Conservation (phyloP, 2,888 invertebrate species). For the Salpingus planirostris region DNA sequence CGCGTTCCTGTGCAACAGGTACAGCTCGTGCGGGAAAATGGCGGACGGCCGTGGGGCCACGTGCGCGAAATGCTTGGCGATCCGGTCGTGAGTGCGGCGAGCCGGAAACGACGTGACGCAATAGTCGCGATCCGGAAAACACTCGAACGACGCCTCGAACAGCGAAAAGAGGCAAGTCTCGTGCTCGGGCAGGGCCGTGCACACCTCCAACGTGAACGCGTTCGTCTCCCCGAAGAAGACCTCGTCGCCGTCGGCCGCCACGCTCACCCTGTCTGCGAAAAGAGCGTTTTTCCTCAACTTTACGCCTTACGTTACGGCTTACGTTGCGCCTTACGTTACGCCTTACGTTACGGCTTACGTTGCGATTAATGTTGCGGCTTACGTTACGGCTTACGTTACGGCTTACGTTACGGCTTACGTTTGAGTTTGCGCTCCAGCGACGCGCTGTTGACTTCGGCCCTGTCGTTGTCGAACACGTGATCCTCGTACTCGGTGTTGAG, state of each 20-base stretch:
- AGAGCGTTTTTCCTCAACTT: too few species aligned
- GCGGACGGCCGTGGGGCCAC: constrained; percentile 26
- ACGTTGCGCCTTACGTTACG: too few species aligned
- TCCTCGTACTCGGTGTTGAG: constrained; percentile 17
- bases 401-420: too few species aligned
- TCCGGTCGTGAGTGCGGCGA: constrained; percentile 5
- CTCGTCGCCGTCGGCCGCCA: neutral
- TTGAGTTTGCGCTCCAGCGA: too few species aligned
- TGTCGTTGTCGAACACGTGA: constrained; percentile 11
- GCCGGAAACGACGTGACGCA: constrained; percentile 50
- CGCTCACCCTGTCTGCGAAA: too few species aligned
- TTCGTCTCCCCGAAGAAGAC: constrained; percentile 43
- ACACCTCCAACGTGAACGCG: constrained; percentile 55
- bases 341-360: too few species aligned
- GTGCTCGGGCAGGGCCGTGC: constrained; percentile 47
- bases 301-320: too few species aligned
- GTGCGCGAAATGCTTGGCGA: constrained; percentile 14
- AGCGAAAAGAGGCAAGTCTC: constrained; percentile 50
- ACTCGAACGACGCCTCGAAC: constrained; percentile 56
- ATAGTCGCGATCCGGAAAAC: constrained; percentile 57
- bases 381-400: too few species aligned
- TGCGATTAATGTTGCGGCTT: too few species aligned
- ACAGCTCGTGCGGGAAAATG: constrained; percentile 41
- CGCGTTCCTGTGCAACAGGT: constrained; percentile 39
- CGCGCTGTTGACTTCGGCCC: neutral